A percentile compares a stretch with the other conserved stretches of the same genome.
Evolutionary conservation across 2,113 vertebrate genomes (phyloP).

Genomic region (Clarias batrachus): DNA sequence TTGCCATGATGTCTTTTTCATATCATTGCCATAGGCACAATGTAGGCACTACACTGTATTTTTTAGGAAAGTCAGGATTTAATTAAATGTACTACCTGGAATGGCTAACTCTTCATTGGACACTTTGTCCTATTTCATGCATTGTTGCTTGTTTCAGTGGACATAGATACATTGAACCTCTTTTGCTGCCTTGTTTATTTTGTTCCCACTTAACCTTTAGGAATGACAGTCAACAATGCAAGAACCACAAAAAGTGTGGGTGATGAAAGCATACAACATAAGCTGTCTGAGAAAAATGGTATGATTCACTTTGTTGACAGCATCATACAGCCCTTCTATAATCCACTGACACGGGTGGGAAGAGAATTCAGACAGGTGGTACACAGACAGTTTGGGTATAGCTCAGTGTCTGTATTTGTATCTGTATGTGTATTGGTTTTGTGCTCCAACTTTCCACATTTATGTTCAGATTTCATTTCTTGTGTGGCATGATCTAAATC

Average conservation of each 20-base stretch:
- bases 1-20: not conserved
- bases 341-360: not conserved
- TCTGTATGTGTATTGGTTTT: not conserved
- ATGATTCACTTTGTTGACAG: constrained; percentile 15
- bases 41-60: not conserved
- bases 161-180: not conserved
- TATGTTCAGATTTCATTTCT: not conserved
- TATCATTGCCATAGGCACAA: not conserved
- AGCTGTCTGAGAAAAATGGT: constrained; percentile 2
- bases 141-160: not conserved
- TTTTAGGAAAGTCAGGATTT: not conserved
- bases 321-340: constrained; percentile 5
- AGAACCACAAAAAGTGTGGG: not conserved
- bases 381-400: constrained; percentile 16
- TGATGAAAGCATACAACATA: not conserved
- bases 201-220: not conserved
- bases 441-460: not conserved
- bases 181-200: constrained; percentile 6
- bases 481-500: not conserved
- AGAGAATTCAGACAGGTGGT: constrained; percentile 51
- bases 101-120: not conserved
- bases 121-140: not conserved
- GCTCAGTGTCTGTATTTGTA: not conserved
- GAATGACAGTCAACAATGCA: not conserved
- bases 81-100: not conserved